Base-by-base conservation (phyloP, 2,888 invertebrate species). In the Empis stercorea region DNA sequence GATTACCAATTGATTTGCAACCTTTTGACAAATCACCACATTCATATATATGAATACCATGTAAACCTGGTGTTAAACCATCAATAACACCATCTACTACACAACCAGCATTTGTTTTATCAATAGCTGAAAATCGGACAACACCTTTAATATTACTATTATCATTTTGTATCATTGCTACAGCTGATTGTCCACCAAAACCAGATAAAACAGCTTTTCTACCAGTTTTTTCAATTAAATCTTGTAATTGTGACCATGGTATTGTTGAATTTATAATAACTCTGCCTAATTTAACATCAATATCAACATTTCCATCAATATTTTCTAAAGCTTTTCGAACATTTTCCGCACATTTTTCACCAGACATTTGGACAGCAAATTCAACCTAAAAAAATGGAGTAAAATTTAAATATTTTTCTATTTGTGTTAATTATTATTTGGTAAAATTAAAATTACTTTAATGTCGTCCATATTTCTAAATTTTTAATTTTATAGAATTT, bases 11-110 rank as follows among this genome's bases (percentile, higher is more conserved):
- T 45, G 78, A 78, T 38, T 63, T 58, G 57, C 73, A 74, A 17
- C 73, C 74, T 4, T 71, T 56, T 2, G 84, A 82, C 43, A 86
- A 67, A 66, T 87, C 86, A 0, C 87, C 87, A 61, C 76, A 78
- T 65, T 86, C 83, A 58, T 85, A 81, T 37, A 87, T 69, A 53
- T 70, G 68, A 5, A 71, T 55, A 9, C 64, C 65, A 52, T 70
- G 66, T 46, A 63, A 70, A 53, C 84, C 85, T 30, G 76, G 76
- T 0, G 70, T 55, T 40, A 93, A 70, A 0, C 88, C 87, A 68
- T 92, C 91, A 3, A 93, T 70, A 3, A 85, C 84, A 1, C 92
- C 92, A 61, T 93, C 93, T 3, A 89, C 75, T 1, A 92, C 73
- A 44, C 85, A 80, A 0, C 76, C 77, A 0, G 64, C 56, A 1